Base-by-base conservation (phyloP, 2,888 invertebrate species). In the Drosophila cognata region DNA sequence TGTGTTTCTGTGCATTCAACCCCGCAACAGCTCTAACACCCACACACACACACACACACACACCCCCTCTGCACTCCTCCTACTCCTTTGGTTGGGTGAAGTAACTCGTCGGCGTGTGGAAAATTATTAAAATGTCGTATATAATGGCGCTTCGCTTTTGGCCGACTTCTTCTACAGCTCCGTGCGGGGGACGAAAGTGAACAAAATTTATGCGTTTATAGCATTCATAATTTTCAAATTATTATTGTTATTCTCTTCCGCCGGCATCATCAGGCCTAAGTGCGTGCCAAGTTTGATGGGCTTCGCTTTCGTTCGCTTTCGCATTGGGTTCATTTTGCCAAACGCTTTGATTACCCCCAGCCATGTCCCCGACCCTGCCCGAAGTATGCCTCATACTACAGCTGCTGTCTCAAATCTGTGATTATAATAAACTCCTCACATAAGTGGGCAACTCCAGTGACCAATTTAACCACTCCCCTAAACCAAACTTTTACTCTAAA, bases 101-200 rank as follows among this genome's bases (percentile, higher is more conserved):
- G 71, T 74, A 71, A 77, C 66, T 82, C 73, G 62, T 68, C 67
- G 74, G 89, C 88, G 88, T 88, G 85, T 88, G 85, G 81, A 89
- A 88, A 88, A 88, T 85, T 88, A 88, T 88, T 87, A 89, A 87
- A 87, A 87, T 87, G 87, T 87, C 88, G 89, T 89, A 87, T 87
- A 84, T 89, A 87, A 89, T 85, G 84, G 84, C 73, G 81, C 61
- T 82, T 82, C 64, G 59, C 58, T 61, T 78, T 73, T 66, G 41
- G 55, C 79, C 60, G 35, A 25, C 64, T 61, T 50, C 52, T 41
- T 31, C 64, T 72, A 67, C 71, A 41, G 53, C 25, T 18, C n/a
- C 21, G 21, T 43, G 46, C 35, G 18, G 28, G 31, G 28, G 25
- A 35, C 52, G 62, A 56, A 73, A 73, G 68, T 66, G 66, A 75